These are phyloP conservation scores for Papilio demoleus DNA, from an alignment of 2,888 invertebrate species.

Conservation along the genomic window DNA sequence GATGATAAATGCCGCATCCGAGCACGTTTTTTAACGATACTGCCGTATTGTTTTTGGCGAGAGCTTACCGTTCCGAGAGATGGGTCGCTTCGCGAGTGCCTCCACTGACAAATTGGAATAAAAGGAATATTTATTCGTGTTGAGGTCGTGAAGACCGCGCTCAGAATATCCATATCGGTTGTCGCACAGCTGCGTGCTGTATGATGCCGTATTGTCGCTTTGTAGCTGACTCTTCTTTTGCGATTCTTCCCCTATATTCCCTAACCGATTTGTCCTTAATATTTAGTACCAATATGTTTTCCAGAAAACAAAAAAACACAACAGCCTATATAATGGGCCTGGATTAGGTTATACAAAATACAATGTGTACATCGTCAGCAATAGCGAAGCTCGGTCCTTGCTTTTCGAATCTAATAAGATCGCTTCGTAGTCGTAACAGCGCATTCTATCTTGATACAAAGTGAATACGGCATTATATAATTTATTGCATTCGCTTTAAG, in stretches of 20 bases:
- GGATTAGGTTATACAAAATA: neutral
- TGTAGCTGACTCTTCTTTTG: slow-evolving; percentile 46
- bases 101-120: slow-evolving; percentile 84
- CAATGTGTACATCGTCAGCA: neutral
- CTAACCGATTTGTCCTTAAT: neutral
- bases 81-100: slow-evolving; percentile 81
- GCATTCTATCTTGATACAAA: slow-evolving; percentile 22
- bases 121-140: slow-evolving; percentile 83
- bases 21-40: slow-evolving; percentile 82
- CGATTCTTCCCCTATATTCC: slow-evolving; percentile 42
- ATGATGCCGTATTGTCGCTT: slow-evolving; percentile 5
- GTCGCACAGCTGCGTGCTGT: slow-evolving; percentile 40
- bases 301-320: too few species aligned
- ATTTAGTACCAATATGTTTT: neutral
- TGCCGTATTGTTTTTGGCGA: slow-evolving; percentile 81
- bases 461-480: slow-evolving; percentile 41
- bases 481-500: slow-evolving; percentile 43
- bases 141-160: slow-evolving; percentile 53
- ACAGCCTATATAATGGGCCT: neutral
- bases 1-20: slow-evolving; percentile 83
- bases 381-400: slow-evolving; percentile 3
- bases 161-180: slow-evolving; percentile 43
- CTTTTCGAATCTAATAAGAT: slow-evolving; percentile 31
- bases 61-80: slow-evolving; percentile 81
- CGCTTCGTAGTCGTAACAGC: slow-evolving; percentile 25